These are phyloP conservation scores for Eurytoma californica DNA, from an alignment of 2,888 invertebrate species.

Conservation along the genomic window DNA sequence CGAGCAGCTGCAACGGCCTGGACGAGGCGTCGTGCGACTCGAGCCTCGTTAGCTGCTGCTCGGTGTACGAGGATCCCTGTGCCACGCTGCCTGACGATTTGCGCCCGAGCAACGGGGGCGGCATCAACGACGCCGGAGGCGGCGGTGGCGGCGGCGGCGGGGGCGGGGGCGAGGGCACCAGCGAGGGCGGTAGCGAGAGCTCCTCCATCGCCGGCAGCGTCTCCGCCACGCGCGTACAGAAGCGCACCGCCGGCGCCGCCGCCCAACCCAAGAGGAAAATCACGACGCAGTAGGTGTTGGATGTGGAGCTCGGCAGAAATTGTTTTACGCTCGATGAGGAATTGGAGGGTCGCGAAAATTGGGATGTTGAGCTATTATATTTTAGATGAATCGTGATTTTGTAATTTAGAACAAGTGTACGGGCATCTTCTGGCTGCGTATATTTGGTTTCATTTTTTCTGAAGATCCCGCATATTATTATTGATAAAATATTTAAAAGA, in stretches of 20 bases:
- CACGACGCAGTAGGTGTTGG: constrained; percentile 25
- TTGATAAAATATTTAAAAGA: too few species aligned
- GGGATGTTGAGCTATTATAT: too few species aligned
- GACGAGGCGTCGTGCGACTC: constrained; percentile 86
- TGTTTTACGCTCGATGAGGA: too few species aligned
- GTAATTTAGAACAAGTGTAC: too few species aligned
- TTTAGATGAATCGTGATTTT: too few species aligned
- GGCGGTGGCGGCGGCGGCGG: constrained; percentile 79
- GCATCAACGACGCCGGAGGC: constrained; percentile 79
- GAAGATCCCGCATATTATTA: too few species aligned
- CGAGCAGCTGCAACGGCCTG: constrained; percentile 80
- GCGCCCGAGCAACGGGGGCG: constrained; percentile 55
- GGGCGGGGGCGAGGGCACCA: constrained; percentile 77
- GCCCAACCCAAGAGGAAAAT: constrained; percentile 53
- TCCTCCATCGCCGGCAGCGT: constrained; percentile 81
- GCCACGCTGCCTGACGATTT: constrained; percentile 74
- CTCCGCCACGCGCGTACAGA: constrained; percentile 68
- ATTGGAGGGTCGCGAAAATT: too few species aligned
- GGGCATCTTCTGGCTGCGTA: too few species aligned
- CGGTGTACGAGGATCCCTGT: constrained; percentile 82
- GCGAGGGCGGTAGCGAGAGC: constrained; percentile 87
- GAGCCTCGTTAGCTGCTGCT: constrained; percentile 86
- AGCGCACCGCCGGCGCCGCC: constrained; percentile 73
- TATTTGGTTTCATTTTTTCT: too few species aligned
- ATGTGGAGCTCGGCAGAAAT: too few species aligned